Percentiles rank a stretch among this genome's conserved stretches.
These are phyloP conservation scores for Drosophila rufa DNA, from an alignment of 1,140 invertebrate genomes.

Conservation along the genomic window DNA sequence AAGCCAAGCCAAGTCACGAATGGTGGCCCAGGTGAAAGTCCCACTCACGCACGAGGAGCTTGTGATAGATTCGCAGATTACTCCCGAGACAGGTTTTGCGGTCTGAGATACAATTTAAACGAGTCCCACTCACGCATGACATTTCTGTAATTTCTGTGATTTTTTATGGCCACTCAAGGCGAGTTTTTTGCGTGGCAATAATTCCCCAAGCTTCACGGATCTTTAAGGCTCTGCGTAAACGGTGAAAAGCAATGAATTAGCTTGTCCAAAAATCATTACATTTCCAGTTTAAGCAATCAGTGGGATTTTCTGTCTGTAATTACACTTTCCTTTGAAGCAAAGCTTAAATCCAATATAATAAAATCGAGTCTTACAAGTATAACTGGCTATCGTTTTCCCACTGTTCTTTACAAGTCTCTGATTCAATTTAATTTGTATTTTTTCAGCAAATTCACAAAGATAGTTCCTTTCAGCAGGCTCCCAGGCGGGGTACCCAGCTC, in stretches of 20 bases:
- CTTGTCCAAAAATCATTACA: slow-evolving; percentile 12
- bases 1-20: slow-evolving; percentile 20
- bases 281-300: slow-evolving; percentile 7
- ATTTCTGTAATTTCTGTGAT: slow-evolving; percentile 16
- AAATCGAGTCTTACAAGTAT: slow-evolving; percentile 10
- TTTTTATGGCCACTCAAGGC: slow-evolving; percentile 28
- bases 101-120: slow-evolving; percentile 41
- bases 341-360: neutral
- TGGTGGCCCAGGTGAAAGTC: slow-evolving; percentile 39
- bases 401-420: neutral
- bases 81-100: slow-evolving; percentile 28
- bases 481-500: neutral
- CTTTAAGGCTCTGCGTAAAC: slow-evolving; percentile 1
- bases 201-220: slow-evolving; percentile 1
- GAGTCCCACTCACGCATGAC: slow-evolving; percentile 36
- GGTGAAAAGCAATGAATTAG: slow-evolving; percentile 19
- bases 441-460: slow-evolving; percentile 10
- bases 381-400: neutral
- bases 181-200: slow-evolving; percentile 15
- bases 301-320: neutral
- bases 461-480: slow-evolving; percentile 10
- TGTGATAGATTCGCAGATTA: slow-evolving; percentile 44
- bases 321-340: neutral
- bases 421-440: slow-evolving; percentile 37
- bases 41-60: slow-evolving; percentile 36